Conservation (phyloP, 2,888 invertebrate genomes). For the Penaeus monodon region DNA sequence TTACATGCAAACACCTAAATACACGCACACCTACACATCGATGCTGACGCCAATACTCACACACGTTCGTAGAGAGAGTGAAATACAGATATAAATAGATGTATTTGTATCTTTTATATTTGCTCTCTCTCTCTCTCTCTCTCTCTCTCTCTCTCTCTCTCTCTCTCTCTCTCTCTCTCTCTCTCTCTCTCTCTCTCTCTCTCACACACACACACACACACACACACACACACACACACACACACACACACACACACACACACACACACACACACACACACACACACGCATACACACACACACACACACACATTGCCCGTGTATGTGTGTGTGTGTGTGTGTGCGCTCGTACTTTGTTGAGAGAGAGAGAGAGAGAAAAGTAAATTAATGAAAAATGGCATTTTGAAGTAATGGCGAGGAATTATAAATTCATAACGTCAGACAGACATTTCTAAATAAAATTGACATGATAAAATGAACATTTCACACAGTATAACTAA, state of each 20-base stretch:
- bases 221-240: slow-evolving; percentile 14
- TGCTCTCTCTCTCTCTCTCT: neutral
- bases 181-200: neutral
- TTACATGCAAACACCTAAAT: no score
- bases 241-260: slow-evolving; percentile 13
- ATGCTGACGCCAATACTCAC: no score
- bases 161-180: neutral
- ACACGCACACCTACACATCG: no score
- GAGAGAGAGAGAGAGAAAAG: neutral
- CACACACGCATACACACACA: slow-evolving; percentile 5
- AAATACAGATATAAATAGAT: no score
- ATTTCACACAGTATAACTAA: no score
- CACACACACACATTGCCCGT: neutral
- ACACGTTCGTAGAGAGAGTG: no score
- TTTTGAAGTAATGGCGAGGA: neutral
- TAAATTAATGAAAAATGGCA: neutral
- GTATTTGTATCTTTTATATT: neutral
- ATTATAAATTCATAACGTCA: no score
- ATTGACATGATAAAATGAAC: no score
- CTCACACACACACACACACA: neutral
- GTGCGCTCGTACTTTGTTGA: no score
- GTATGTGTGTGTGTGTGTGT: neutral
- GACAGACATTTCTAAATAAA: no score
- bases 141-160: neutral
- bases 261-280: neutral